Evolutionary conservation across 2,888 invertebrate genomes (phyloP).

Genomic region (Periphyllus acericola): DNA sequence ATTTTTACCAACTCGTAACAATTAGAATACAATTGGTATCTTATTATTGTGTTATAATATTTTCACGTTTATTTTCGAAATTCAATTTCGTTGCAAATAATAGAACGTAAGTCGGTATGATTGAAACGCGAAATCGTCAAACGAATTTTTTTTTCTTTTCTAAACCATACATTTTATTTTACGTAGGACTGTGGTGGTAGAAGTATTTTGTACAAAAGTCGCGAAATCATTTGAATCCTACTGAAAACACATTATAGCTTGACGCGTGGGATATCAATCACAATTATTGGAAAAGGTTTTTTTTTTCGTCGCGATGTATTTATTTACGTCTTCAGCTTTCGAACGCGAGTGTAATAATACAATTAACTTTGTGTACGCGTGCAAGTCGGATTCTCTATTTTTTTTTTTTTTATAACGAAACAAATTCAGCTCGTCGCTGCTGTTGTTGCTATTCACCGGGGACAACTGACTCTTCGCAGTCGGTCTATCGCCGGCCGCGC

Average conservation of each 20-base stretch:
- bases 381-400: background rate
- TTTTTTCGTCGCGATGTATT: background rate
- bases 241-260: background rate
- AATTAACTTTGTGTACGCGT: background rate
- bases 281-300: background rate
- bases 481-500: background rate
- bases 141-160: background rate
- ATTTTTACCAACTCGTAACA: too few species aligned
- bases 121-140: background rate
- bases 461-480: background rate
- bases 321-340: background rate
- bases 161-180: background rate
- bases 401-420: background rate
- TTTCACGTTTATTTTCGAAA: too few species aligned
- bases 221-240: background rate
- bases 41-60: too few species aligned
- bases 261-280: background rate
- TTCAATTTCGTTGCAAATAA: too few species aligned
- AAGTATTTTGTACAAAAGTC: background rate
- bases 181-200: background rate
- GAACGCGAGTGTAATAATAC: background rate
- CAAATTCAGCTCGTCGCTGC: background rate
- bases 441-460: background rate
- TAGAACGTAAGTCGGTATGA: background rate
- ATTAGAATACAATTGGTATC: too few species aligned